Conservation (phyloP, 2,113 vertebrate species). For the Struthio camelus region DNA sequence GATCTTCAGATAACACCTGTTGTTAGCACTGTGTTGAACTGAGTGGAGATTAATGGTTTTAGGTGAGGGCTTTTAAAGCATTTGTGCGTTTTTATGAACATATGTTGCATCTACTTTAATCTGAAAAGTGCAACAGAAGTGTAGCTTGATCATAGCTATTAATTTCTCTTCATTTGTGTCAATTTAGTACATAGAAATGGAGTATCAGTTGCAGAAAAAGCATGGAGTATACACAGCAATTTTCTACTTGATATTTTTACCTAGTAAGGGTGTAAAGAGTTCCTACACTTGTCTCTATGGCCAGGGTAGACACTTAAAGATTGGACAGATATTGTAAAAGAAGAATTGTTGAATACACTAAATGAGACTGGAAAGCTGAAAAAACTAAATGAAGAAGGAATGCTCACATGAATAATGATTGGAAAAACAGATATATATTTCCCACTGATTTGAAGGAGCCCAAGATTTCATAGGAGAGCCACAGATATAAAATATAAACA, state of each 20-base stretch:
- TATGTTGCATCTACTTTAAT: background rate
- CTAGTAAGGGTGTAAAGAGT: background rate
- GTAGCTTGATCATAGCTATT: background rate
- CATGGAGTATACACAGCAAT: background rate
- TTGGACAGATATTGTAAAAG: too few species aligned
- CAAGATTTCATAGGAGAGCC: background rate
- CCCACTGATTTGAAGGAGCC: background rate
- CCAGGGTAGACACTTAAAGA: background rate
- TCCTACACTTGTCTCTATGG: background rate
- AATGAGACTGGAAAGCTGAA: too few species aligned
- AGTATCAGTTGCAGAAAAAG: background rate
- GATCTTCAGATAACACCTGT: background rate
- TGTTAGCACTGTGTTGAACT: background rate
- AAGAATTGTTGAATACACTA: too few species aligned
- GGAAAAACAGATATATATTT: background rate
- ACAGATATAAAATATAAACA: too few species aligned
- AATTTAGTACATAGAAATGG: background rate
- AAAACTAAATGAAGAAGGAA: background rate
- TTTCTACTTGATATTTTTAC: background rate
- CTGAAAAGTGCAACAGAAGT: background rate
- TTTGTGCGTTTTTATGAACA: background rate
- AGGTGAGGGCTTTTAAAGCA: background rate
- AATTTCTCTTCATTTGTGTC: background rate
- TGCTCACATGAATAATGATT: background rate
- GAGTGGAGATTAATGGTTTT: background rate